phyloP scores from a whole-genome alignment of 2,888 invertebrate species.

The Drosophila neutralis region DNA sequence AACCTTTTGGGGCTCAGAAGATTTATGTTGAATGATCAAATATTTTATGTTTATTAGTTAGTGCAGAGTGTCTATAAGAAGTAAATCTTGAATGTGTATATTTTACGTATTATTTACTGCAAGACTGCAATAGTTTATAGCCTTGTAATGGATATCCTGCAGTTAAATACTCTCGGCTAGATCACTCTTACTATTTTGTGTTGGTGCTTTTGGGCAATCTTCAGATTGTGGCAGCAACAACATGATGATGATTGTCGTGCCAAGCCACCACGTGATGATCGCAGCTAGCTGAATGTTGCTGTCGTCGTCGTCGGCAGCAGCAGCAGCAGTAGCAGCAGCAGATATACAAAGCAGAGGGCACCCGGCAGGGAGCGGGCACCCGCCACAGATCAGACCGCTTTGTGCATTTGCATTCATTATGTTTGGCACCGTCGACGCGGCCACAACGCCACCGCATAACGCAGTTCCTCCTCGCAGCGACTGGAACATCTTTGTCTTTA shows the following conservation, averaged over 20 bases:
- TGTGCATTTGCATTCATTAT: constrained; percentile 80
- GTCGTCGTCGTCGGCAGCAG: constrained; percentile 9
- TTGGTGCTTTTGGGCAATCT: constrained; percentile 50
- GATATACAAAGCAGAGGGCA: constrained; percentile 37
- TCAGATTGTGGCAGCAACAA: constrained; percentile 57
- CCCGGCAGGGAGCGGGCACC: constrained; percentile 51
- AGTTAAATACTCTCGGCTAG: constrained; percentile 2
- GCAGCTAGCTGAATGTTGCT: constrained; percentile 23
- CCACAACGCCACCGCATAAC: constrained; percentile 66
- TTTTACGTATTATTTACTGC: background rate
- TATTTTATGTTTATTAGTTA: background rate
- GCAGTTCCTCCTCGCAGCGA: constrained; percentile 16
- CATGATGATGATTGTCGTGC: constrained; percentile 59
- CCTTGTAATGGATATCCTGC: constrained; percentile 10
- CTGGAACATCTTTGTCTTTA: constrained; percentile 20
- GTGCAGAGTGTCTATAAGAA: background rate
- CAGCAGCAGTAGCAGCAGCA: constrained; percentile 7
- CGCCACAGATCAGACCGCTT: constrained; percentile 64
- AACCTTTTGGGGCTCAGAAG: background rate
- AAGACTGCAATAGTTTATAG: background rate
- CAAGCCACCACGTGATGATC: constrained; percentile 55
- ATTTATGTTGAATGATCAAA: background rate
- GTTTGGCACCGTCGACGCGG: constrained; percentile 76
- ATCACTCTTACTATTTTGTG: constrained; percentile 16
- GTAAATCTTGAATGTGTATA: background rate